A percentile compares a stretch with the other conserved stretches of the same genome.
Evolutionary conservation across 35 echinoderm and acorn worm species (phyloP).

Genomic region (Ophioderma brevispina): DNA sequence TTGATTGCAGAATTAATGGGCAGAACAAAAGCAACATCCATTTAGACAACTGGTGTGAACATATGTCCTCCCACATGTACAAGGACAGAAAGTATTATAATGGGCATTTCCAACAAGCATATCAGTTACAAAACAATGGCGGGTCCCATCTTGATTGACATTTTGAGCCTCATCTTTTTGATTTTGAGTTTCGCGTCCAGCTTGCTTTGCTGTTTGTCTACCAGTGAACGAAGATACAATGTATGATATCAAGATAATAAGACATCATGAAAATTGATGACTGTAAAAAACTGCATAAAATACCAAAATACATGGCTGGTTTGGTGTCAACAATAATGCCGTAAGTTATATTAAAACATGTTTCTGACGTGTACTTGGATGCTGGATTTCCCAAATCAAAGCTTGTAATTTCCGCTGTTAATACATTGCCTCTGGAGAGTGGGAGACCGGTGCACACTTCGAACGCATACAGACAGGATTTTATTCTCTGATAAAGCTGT

Average conservation of each 20-base stretch:
- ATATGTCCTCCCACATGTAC: background rate
- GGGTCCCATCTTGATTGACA: background rate
- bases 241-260: background rate
- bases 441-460: background rate
- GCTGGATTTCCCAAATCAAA: background rate
- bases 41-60: background rate
- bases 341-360: too few relatives aligned
- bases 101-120: background rate
- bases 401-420: background rate
- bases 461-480: background rate
- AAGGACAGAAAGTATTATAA: background rate
- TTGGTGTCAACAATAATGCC: background rate
- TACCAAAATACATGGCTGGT: background rate
- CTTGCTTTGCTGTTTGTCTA: background rate
- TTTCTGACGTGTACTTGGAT: too few relatives aligned
- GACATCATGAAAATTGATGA: background rate
- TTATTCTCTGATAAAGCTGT: background rate
- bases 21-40: background rate
- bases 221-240: background rate
- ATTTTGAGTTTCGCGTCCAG: background rate
- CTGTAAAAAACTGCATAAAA: background rate
- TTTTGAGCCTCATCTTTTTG: background rate
- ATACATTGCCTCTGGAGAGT: background rate
- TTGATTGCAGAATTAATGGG: background rate
- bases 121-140: background rate